Evolutionary conservation across 2,888 invertebrate genomes (phyloP), one percentile per base, ranked within the genome.

Genomic region (Corbicula japonica): DNA sequence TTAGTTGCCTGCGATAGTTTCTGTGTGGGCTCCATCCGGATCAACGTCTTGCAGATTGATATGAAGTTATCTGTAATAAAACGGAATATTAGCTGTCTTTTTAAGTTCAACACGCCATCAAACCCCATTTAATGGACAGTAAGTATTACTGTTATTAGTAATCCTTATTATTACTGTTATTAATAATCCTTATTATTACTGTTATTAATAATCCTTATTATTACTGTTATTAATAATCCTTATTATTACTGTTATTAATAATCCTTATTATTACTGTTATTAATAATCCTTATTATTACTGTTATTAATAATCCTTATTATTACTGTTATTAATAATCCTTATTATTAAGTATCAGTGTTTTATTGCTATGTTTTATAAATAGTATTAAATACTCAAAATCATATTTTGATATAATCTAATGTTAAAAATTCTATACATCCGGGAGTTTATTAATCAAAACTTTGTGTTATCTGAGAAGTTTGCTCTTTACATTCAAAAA

Each of bases 21-120:
- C 30, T 30, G 12, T 15, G 21, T 18, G 0, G 41, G 41, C 5
- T 68, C 71, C n/a, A 21, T 52, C 6, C 21, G 62, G 28, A 62
- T 38, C 1, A 72, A 41, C 4, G 71, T 54, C 34, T 72, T 72
- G 41, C 71, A 72, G 54, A 72, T 72, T 15, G 62, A 41, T 12
- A 62, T 28, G 41, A 72, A 62, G 8, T 62, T 52, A 15, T 72
- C 71, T 72, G 41, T 26, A 54, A 28, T 38, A 48, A 26, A 70
- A 50, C 32, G 3, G 5, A 15, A n/a, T n/a, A n/a, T n/a, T n/a
- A 48, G 21, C 6, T 18, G 21, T 15, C 6, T 6, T 48, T 48
- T 48, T 15, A 15, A 6, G 6, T 18, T 48, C 6, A 18, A 18
- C 21, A 48, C 8, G 21, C 18, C 18, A 18, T 48, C 21, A 21